These are phyloP conservation scores for Eolophus roseicapilla DNA, from an alignment of 2,113 vertebrate genomes.

Conservation along the genomic window DNA sequence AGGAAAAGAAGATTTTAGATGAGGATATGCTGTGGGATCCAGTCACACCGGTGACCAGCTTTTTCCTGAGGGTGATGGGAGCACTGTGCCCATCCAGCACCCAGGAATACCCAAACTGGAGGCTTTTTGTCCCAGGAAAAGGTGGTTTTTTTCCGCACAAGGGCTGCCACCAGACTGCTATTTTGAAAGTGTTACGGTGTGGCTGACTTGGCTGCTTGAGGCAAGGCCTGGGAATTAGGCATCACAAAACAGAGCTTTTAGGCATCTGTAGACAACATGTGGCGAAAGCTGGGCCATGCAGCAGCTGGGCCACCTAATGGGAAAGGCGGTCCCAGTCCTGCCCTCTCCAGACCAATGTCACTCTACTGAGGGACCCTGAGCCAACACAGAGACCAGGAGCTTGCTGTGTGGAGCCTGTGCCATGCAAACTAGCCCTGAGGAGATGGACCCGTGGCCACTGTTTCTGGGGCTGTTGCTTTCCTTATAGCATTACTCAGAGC, in stretches of 20 bases:
- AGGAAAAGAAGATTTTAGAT: neutral
- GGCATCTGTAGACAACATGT: constrained; percentile 23
- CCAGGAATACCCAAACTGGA: neutral
- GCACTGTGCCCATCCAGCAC: neutral
- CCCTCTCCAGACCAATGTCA: fast-evolving
- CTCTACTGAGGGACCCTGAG: neutral
- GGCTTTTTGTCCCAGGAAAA: neutral
- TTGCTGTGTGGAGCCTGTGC: neutral
- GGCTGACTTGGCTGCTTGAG: constrained; percentile 51
- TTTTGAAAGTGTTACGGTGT: neutral
- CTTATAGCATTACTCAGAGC: too few relatives aligned
- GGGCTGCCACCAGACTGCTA: neutral
- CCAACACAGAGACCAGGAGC: neutral
- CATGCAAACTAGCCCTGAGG: neutral
- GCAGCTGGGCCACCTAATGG: neutral
- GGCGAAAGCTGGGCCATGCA: fast-evolving
- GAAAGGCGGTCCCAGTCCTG: neutral
- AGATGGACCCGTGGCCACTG: fast-evolving
- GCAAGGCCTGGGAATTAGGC: constrained; percentile 1
- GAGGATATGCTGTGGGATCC: neutral
- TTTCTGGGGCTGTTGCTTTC: fast-evolving
- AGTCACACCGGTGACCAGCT: neutral
- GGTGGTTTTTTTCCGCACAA: fast-evolving
- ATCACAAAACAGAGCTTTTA: neutral
- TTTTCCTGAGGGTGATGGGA: neutral